Evolutionary conservation across 1,140 invertebrate genomes (phyloP).

Genomic region (Bombyx mori): DNA sequence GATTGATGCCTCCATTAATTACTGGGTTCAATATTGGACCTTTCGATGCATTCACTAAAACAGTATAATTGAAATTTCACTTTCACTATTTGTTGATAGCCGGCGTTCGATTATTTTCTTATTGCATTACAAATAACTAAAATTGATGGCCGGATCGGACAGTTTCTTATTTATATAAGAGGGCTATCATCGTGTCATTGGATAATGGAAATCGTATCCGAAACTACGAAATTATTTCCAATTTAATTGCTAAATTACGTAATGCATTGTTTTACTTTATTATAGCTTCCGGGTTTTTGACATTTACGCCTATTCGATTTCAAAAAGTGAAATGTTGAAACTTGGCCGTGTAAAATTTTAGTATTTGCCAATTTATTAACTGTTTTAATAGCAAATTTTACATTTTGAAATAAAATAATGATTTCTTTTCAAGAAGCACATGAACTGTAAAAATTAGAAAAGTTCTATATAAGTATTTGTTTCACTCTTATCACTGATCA

Average conservation of each 20-base stretch:
- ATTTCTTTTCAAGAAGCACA: too few species aligned
- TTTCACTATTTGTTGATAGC: constrained; percentile 48
- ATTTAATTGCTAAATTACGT: constrained; percentile 18
- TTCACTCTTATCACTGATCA: too few species aligned
- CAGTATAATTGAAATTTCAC: constrained; percentile 47
- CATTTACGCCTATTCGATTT: too few species aligned
- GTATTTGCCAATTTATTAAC: too few species aligned
- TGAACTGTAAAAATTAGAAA: too few species aligned
- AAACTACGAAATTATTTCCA: constrained; percentile 9
- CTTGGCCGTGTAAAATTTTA: too few species aligned
- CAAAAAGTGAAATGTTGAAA: not conserved
- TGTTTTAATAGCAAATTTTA: too few species aligned
- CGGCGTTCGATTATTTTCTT: constrained; percentile 25
- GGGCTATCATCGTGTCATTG: constrained; percentile 24
- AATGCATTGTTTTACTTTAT: constrained; percentile 7
- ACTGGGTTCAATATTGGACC: constrained; percentile 30
- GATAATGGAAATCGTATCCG: constrained; percentile 7
- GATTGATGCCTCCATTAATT: constrained; percentile 39
- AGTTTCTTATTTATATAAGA: constrained; percentile 46
- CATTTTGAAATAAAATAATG: too few species aligned
- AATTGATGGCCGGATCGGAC: constrained; percentile 39
- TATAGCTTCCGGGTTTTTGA: too few species aligned
- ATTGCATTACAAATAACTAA: constrained; percentile 43
- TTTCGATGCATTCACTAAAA: constrained; percentile 35
- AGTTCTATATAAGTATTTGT: too few species aligned